Base-by-base conservation (phyloP, 1,140 invertebrate genomes). In the Notospermus geniculatus region DNA sequence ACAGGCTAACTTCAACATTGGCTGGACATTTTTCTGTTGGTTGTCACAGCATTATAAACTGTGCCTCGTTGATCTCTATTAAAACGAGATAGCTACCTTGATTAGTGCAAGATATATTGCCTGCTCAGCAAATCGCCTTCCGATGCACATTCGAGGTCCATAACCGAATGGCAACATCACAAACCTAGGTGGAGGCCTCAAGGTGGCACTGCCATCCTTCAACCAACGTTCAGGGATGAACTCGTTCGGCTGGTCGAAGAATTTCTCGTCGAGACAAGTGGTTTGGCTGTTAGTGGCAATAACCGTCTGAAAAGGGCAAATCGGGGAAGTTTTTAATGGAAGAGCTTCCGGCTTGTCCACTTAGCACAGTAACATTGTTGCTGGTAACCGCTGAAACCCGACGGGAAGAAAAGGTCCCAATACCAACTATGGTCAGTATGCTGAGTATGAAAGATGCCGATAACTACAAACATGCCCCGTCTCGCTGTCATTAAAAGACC, bases 161-260 rank as follows among this genome's bases (percentile, higher is more conserved):
- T 93, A 90, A 0, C 93, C 92, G 81, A 96, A 97, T 0, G 93
- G 93, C 46, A 95, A 73, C 2, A 89, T 84, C 1, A 91, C 78
- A 77, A 88, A 94, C n/a, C 25, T 50, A 19, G 46, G 46, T 9
- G 25, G 19, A 5, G 46, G n/a, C 46, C 25, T 5, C 9, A 23
- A 23, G 46, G 25, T 50, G 19, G 46, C 25, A n/a, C 25, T 50
- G 5, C 32, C 32, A 19, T 60, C 69, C 52, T 69, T 60, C 43
- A 78, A 46, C 77, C 77, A 79, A 45, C 77, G 55, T 29, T 79
- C 76, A 11, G 76, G 76, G 22, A 70, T 65, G 57, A 76, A 79
- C 27, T 68, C 59, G n/a, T 69, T 61, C 2, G 77, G 71, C 41
- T 75, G 57, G 15, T 64, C 39, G 60, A 75, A 76, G 41, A 73